phyloP scores from a whole-genome alignment of 2,797 vertebrate species.

The Potorous gilbertii region DNA sequence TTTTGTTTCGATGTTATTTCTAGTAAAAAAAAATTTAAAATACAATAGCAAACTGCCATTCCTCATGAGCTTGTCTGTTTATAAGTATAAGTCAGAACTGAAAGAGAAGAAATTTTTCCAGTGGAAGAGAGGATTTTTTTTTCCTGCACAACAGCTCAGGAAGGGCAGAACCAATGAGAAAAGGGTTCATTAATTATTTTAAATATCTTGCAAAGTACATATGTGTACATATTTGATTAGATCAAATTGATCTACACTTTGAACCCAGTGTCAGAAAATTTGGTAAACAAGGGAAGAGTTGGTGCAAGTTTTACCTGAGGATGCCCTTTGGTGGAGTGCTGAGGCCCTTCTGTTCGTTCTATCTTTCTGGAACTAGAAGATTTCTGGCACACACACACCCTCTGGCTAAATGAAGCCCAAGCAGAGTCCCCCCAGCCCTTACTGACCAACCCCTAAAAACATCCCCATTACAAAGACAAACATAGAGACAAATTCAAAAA shows the following conservation, averaged over 20 bases:
- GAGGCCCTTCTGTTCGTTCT: neutral
- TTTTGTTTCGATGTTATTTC: neutral
- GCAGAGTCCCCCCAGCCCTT: neutral
- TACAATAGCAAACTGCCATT: neutral
- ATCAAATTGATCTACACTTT: neutral
- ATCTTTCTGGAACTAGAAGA: neutral
- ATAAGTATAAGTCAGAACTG: neutral
- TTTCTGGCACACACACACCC: neutral
- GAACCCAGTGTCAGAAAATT: neutral
- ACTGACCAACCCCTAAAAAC: neutral
- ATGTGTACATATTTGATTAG: neutral
- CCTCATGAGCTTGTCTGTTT: neutral
- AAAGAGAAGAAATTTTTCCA: neutral
- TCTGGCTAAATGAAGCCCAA: neutral
- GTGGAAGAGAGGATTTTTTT: neutral
- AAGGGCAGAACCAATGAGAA: neutral
- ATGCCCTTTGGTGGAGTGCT: neutral
- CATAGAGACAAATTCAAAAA: neutral
- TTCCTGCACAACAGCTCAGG: neutral
- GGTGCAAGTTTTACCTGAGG: neutral
- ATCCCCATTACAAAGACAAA: neutral
- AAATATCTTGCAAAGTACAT: neutral
- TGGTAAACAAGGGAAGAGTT: neutral
- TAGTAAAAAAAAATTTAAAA: neutral
- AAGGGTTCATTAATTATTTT: neutral